Base-by-base conservation (phyloP, 2,113 vertebrate species). In the Meriones unguiculatus region DNA sequence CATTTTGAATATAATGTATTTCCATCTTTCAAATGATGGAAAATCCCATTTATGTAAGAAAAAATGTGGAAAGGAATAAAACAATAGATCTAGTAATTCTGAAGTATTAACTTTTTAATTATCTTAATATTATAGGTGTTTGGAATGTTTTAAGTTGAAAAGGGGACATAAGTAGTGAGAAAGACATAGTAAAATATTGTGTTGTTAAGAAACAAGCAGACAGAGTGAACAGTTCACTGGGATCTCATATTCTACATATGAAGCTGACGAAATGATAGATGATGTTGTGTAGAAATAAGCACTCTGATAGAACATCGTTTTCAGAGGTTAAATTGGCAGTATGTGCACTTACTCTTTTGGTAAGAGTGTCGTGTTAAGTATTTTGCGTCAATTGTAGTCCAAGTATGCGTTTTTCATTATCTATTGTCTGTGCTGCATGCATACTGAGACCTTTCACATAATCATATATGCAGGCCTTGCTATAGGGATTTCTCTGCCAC, bases 61-160 rank as follows among this genome's bases (percentile, higher is more conserved):
- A 24, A 12, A 93, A 24, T 57, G 0, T 77, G 25, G 52, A 89
- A 76, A 95, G 70, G 12, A 62, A n/a, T 91, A 24, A 86, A 95
- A 81, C 75, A 28, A 72, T 75, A 88, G 67, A 72, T 50, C 12
- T 84, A 32, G 9, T 64, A 32, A 85, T 96, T 91, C 59, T 50
- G 9, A 90, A 82, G 20, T 22, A 80, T 84, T 89, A 70, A 59
- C 3, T 52, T 64, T 69, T 89, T 90, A 7, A 46, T 54, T 91
- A 15, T 92, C 18, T 32, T 82, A 67, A 52, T 67, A 62, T 88
- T 38, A 90, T 20, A 89, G 69, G 1, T 89, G 15, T 46, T 89
- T 94, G 89, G 54, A 17, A 7, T 87, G 7, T 72, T 91, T 95
- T 75, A 86, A 88, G 88, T 95, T 89, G 28, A 89, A 92, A 93